Evolutionary conservation across 2,113 vertebrate species (phyloP).

Genomic region (Argyrosomus japonicus): DNA sequence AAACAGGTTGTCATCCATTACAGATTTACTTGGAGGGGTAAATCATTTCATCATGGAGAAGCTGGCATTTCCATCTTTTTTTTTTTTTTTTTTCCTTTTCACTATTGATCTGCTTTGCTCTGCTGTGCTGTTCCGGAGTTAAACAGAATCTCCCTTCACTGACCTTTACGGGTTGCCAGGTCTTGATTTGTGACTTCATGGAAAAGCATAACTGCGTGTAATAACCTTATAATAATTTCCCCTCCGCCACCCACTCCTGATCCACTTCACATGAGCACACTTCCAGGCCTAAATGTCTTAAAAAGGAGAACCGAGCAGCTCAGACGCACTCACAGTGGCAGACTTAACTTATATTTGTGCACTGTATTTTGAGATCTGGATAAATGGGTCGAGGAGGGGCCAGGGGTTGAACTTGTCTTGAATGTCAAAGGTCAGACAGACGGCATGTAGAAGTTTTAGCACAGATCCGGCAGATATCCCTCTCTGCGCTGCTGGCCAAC

Average conservation of each 20-base stretch:
- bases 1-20: conserved; percentile 55
- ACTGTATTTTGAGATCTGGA: conserved; percentile 69
- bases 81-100: conserved; percentile 11
- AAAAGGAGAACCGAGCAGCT: conserved; percentile 66
- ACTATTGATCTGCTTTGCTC: conserved; percentile 31
- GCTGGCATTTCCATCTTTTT: conserved; percentile 17
- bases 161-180: conserved; percentile 67
- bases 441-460: conserved; percentile 58
- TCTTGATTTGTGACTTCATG: conserved; percentile 72
- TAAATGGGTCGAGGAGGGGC: not conserved
- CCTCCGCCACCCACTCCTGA: not conserved
- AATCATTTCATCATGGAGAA: conserved; percentile 64
- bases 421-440: conserved; percentile 76
- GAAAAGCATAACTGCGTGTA: conserved; percentile 65
- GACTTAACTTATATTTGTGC: conserved; percentile 46
- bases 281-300: conserved; percentile 59
- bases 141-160: conserved; percentile 51
- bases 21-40: conserved; percentile 32
- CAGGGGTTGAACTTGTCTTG: conserved; percentile 43
- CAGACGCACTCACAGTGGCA: not conserved
- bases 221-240: conserved; percentile 54
- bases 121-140: conserved; percentile 24
- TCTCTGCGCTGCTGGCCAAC: conserved; percentile 20
- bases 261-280: conserved; percentile 32
- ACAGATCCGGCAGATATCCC: conserved; percentile 25